A percentile compares a stretch with the other conserved stretches of the same genome.
These are phyloP conservation scores for Microctonus aethiopoides DNA, from an alignment of 2,888 invertebrate genomes.

Conservation along the genomic window DNA sequence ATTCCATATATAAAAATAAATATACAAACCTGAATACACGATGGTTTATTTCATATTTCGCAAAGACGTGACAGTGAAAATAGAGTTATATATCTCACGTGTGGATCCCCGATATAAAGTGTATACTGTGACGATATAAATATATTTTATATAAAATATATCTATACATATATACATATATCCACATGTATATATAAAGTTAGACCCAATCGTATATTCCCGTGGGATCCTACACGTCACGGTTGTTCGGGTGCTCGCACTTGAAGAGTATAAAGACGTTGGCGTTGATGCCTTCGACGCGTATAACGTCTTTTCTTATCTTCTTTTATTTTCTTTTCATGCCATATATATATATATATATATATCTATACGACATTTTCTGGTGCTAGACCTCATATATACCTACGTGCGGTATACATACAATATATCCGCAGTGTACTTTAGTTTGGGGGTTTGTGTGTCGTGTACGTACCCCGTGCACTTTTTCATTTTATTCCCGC, in stretches of 20 bases:
- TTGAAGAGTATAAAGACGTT: slow-evolving; percentile 2
- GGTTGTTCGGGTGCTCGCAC: background rate
- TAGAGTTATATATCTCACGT: background rate
- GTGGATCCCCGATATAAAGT: background rate
- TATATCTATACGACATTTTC: background rate
- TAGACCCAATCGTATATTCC: background rate
- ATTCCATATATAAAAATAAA: too few species aligned
- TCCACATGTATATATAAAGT: background rate
- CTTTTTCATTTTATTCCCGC: background rate
- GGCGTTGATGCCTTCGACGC: slow-evolving; percentile 5
- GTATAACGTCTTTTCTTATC: slow-evolving; percentile 17
- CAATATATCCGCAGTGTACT: background rate
- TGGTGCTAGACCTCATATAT: background rate
- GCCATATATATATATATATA: background rate
- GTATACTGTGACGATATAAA: background rate
- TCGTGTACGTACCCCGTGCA: background rate
- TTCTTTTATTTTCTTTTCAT: slow-evolving; percentile 5
- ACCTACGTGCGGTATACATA: too few species aligned
- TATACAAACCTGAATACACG: too few species aligned
- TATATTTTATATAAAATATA: background rate
- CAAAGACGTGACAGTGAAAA: too few species aligned
- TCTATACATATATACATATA: background rate
- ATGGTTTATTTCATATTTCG: too few species aligned
- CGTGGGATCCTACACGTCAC: slow-evolving; percentile 13
- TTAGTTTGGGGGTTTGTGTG: background rate